phyloP scores from a whole-genome alignment of 2,113 vertebrate genomes.

The Ptilorrhoa leucosticta region DNA sequence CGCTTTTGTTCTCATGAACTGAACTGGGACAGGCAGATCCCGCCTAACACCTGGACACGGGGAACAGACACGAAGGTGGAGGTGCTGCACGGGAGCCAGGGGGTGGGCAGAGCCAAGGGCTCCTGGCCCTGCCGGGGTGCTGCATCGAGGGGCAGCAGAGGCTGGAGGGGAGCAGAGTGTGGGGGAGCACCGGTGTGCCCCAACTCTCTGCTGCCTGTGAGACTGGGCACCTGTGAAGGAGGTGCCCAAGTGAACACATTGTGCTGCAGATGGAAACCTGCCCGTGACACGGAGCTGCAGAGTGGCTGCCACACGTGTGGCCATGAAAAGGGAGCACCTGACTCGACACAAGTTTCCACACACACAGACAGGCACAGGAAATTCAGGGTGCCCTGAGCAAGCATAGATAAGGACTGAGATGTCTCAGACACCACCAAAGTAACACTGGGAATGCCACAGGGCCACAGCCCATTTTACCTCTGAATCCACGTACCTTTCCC shows the following conservation, averaged over 20 bases:
- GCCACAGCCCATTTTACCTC: background rate
- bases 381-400: background rate
- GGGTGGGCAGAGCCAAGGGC: background rate
- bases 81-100: background rate
- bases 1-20: rapidly evolving
- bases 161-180: background rate
- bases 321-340: background rate
- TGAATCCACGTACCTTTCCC: background rate
- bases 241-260: background rate
- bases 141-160: background rate
- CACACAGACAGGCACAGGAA: background rate
- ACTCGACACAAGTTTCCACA: rapidly evolving
- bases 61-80: background rate
- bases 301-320: background rate
- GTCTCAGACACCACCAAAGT: background rate
- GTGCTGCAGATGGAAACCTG: background rate
- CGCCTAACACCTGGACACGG: background rate
- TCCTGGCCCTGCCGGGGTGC: rapidly evolving
- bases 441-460: background rate
- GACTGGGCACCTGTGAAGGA: background rate
- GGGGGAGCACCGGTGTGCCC: background rate
- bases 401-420: background rate
- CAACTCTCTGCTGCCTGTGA: background rate
- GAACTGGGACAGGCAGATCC: background rate
- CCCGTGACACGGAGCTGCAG: background rate